phyloP scores from a whole-genome alignment of 2,888 invertebrate species.

The Stenolophus ochropezus region DNA sequence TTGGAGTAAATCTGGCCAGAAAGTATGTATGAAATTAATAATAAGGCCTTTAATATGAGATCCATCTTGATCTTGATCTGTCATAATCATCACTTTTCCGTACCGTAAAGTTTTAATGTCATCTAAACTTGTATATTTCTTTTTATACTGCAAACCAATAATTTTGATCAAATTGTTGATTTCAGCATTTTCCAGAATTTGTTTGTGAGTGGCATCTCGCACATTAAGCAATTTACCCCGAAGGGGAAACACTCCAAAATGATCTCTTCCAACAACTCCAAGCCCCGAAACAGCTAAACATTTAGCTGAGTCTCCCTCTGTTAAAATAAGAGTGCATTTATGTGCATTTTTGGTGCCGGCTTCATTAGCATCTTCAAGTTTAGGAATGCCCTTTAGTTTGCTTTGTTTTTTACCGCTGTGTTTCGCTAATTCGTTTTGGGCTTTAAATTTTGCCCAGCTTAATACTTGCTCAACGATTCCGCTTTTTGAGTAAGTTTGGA shows the following conservation, averaged over 20 bases:
- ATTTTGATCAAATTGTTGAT: constrained; percentile 98
- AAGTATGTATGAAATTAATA: constrained; percentile 98
- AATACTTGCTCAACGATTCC: constrained; percentile 96
- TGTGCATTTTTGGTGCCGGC: constrained; percentile 92
- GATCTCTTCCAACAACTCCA: constrained; percentile 93
- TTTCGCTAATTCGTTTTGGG: constrained; percentile 91
- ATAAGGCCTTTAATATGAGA: constrained; percentile 99
- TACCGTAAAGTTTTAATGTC: constrained; percentile 94
- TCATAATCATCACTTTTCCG: constrained; percentile 99
- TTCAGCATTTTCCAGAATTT: constrained; percentile 97
- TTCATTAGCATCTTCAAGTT: constrained; percentile 98
- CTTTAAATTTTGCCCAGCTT: constrained; percentile 97
- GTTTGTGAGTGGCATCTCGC: constrained; percentile 97
- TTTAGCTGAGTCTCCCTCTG: constrained; percentile 99
- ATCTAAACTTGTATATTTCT: constrained; percentile 89
- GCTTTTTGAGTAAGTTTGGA: constrained; percentile 84
- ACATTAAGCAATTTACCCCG: constrained; percentile 98
- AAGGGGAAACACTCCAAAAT: constrained; percentile 97
- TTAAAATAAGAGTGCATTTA: constrained; percentile 96
- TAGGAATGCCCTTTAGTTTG: constrained; percentile 94
- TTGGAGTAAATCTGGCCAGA: constrained; percentile 96
- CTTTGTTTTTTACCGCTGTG: constrained; percentile 89
- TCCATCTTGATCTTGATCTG: constrained; percentile 99
- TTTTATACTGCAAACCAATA: constrained; percentile 95
- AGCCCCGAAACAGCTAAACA: constrained; percentile 97